Conservation (phyloP, 2,797 vertebrate species). For the Crenichthys baileyi region DNA sequence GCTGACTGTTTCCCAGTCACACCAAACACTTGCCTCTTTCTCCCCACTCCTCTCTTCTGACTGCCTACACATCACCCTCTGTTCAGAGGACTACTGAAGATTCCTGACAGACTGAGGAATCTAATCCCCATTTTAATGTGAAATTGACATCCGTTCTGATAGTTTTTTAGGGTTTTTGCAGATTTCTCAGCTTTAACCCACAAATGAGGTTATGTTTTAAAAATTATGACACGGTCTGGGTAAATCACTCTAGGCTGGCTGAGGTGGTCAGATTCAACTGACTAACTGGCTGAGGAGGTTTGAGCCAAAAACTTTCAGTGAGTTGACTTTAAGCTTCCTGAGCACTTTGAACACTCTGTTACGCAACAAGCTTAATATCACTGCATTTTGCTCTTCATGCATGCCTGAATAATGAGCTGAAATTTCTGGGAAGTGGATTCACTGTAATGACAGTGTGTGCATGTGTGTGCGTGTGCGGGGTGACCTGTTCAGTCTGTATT, state of each 20-base stretch:
- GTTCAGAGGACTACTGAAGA: not conserved
- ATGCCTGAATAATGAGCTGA: slow-evolving; percentile 23
- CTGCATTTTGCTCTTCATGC: slow-evolving; percentile 11
- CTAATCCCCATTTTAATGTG: slow-evolving; percentile 12
- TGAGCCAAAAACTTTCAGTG: not conserved
- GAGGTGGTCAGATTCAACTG: not conserved
- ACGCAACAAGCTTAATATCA: slow-evolving; percentile 15
- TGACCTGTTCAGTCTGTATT: slow-evolving; percentile 33
- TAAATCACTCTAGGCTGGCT: not conserved
- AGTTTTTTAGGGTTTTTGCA: not conserved
- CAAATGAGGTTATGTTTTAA: not conserved
- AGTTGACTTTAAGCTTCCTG: not conserved
- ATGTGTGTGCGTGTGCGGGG: not conserved
- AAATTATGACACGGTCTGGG: not conserved
- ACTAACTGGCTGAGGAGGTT: not conserved
- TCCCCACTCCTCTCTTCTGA: slow-evolving; percentile 16
- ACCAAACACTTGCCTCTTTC: slow-evolving; percentile 30
- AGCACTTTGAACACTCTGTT: slow-evolving; percentile 14
- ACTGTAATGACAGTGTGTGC: not conserved
- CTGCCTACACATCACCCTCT: slow-evolving; percentile 33
- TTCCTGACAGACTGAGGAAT: slow-evolving; percentile 24
- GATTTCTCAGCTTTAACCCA: not conserved
- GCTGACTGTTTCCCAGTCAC: slow-evolving; percentile 25
- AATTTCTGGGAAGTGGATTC: slow-evolving; percentile 10
- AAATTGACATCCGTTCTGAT: not conserved